Conservation (phyloP, 2,888 invertebrate genomes). For the Rotaria sp. region DNA sequence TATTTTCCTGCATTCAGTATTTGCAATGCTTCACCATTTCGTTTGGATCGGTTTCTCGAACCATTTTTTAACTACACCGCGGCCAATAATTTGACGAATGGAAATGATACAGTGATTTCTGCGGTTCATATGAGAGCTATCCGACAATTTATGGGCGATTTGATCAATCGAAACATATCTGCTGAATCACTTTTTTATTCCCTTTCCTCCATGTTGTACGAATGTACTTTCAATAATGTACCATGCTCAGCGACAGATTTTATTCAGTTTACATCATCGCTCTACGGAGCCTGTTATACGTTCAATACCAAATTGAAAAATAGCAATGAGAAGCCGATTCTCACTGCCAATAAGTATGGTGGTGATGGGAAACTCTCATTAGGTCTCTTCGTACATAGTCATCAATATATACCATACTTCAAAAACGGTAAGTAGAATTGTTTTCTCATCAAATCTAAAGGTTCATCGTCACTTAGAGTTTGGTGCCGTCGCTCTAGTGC, state of each 20-base stretch:
- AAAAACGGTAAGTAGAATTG: too few species aligned
- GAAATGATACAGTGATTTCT: too few species aligned
- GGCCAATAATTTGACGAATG: too few species aligned
- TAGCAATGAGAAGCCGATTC: background rate
- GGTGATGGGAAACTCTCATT: background rate
- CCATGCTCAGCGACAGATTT: background rate
- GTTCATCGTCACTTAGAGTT: background rate
- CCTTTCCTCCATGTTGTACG: background rate
- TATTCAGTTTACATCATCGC: background rate
- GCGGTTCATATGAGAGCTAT: too few species aligned
- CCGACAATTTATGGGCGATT: too few species aligned
- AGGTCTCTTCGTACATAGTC: background rate
- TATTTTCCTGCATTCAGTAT: too few species aligned
- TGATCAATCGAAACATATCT: background rate
- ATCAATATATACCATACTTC: background rate
- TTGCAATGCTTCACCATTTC: too few species aligned
- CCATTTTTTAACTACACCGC: too few species aligned
- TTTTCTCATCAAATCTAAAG: too few species aligned
- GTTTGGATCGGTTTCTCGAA: too few species aligned
- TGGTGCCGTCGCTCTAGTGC: background rate
- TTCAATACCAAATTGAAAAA: background rate
- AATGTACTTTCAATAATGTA: background rate
- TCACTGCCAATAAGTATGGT: background rate
- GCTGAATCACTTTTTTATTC: background rate
- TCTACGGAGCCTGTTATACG: background rate